Evolutionary conservation across 1,140 invertebrate species (phyloP).

Genomic region (Brachionus calyciflorus): DNA sequence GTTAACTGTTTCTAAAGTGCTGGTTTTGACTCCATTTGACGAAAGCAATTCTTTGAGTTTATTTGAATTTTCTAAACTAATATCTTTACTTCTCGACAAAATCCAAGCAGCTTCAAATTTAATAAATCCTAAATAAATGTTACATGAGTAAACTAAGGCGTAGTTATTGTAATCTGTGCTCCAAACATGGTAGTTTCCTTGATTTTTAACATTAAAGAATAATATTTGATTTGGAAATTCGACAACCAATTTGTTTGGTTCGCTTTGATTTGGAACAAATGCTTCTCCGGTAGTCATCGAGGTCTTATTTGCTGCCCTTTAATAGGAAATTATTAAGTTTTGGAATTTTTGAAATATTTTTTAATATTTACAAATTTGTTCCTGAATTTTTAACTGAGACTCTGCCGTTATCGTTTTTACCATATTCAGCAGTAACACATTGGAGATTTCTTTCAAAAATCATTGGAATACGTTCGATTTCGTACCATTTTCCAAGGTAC

Average conservation of each 20-base stretch:
- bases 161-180: constrained; percentile 8
- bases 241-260: constrained; percentile 41
- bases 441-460: constrained; percentile 2
- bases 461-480: constrained; percentile 1
- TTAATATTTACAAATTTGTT: constrained; percentile 4
- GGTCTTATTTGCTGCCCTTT: not conserved
- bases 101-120: constrained; percentile 38
- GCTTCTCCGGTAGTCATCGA: not conserved
- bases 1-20: not conserved
- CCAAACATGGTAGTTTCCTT: constrained; percentile 38
- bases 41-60: not conserved
- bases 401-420: not conserved
- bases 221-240: constrained; percentile 16
- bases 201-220: not conserved
- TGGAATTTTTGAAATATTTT: not conserved
- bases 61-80: not conserved
- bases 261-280: not conserved
- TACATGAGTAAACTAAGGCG: constrained; percentile 36
- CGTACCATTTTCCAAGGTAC: constrained; percentile 44
- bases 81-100: constrained; percentile 15
- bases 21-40: not conserved
- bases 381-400: constrained; percentile 22
- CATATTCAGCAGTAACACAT: constrained; percentile 45
- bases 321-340: not conserved
- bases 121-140: constrained; percentile 12